Evolutionary conservation across 2,797 vertebrate genomes (phyloP).

Genomic region (Sphenodon punctatus): DNA sequence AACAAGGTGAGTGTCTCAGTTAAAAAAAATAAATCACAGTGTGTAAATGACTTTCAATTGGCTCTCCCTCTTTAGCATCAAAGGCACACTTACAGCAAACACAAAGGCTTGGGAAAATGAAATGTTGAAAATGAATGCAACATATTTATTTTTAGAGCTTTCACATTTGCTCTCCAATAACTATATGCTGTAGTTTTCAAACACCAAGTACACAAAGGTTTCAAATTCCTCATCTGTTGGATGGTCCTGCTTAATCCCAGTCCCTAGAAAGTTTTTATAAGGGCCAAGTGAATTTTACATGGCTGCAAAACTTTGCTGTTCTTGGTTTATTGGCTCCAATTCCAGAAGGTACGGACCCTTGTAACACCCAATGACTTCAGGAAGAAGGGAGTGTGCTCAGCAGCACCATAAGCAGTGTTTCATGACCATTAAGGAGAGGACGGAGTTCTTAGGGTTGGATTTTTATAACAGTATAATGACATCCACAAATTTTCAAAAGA

Average conservation of each 20-base stretch:
- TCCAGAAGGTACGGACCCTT: neutral
- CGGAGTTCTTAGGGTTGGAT: too few relatives aligned
- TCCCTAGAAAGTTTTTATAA: neutral
- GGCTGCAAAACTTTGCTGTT: neutral
- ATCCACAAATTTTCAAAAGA: too few relatives aligned
- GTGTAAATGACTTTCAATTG: conserved; percentile 23
- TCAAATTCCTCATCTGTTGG: conserved; percentile 29
- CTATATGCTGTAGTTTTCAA: neutral
- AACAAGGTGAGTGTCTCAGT: neutral
- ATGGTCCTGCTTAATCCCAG: conserved; percentile 5
- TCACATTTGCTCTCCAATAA: conserved; percentile 1
- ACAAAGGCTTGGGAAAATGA: conserved; percentile 24
- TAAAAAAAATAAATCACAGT: conserved; percentile 17
- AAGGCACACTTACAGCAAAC: conserved; percentile 45
- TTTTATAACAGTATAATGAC: too few relatives aligned
- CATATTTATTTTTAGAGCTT: conserved; percentile 41
- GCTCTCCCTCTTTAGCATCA: conserved; percentile 25
- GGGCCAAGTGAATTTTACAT: neutral
- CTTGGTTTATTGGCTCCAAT: neutral
- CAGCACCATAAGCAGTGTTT: too few relatives aligned
- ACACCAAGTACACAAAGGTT: neutral
- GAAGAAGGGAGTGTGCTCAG: too few relatives aligned
- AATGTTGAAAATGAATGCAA: conserved; percentile 6
- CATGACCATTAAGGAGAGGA: too few relatives aligned
- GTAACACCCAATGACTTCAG: too few relatives aligned